Conservation (phyloP, 1,140 invertebrate genomes). For the Drosophila leontia region DNA sequence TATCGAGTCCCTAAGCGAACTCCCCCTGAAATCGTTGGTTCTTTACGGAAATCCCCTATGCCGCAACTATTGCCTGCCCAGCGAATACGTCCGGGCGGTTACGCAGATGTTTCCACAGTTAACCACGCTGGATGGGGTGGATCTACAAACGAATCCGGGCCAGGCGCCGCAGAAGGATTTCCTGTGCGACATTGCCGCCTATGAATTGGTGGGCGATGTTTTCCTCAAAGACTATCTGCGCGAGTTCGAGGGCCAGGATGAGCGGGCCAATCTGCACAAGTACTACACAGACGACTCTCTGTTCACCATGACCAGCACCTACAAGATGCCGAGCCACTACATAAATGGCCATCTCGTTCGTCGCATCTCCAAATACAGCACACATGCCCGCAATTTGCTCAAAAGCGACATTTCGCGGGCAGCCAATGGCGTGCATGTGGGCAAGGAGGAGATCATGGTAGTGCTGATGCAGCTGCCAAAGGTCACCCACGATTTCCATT, state of each 20-base stretch:
- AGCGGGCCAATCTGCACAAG: constrained; percentile 33
- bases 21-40: constrained; percentile 71
- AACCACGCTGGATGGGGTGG: constrained; percentile 59
- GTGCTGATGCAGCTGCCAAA: constrained; percentile 64
- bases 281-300: constrained; percentile 56
- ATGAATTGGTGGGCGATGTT: constrained; percentile 62
- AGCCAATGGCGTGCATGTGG: constrained; percentile 34
- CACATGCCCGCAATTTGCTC: constrained; percentile 52
- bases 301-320: constrained; percentile 71
- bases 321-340: constrained; percentile 30
- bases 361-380: constrained; percentile 60
- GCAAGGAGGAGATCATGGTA: constrained; percentile 52
- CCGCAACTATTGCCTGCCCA: constrained; percentile 81
- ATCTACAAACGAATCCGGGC: constrained; percentile 43
- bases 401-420: constrained; percentile 37
- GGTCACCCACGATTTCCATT: constrained; percentile 63
- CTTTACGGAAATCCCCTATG: constrained; percentile 86
- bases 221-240: constrained; percentile 57
- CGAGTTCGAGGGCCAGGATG: constrained; percentile 49
- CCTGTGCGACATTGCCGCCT: constrained; percentile 61
- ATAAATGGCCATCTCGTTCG: constrained; percentile 39
- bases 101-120: constrained; percentile 84
- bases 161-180: constrained; percentile 66
- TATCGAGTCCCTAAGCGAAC: constrained; percentile 40
- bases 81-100: constrained; percentile 84